Evolutionary conservation across 2,113 vertebrate genomes (phyloP).

Genomic region (Corythornis madagascariensis): DNA sequence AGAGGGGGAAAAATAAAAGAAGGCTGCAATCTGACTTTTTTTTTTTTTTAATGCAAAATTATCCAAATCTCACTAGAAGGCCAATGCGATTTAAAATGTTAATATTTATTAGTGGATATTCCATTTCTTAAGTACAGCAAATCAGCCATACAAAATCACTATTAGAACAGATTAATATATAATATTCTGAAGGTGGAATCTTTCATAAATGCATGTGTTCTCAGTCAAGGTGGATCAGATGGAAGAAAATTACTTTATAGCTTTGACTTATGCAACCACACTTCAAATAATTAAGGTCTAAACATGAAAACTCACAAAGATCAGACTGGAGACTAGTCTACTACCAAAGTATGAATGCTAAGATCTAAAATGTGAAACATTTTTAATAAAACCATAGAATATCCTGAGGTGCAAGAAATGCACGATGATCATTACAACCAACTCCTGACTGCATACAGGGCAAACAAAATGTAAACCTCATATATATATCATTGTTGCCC

Average conservation of each 20-base stretch:
- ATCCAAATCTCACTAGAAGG: background rate
- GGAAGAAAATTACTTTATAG: background rate
- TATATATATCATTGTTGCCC: background rate
- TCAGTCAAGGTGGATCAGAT: background rate
- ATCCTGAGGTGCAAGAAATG: background rate
- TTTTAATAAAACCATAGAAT: background rate
- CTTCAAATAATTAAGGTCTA: background rate
- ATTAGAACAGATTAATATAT: background rate
- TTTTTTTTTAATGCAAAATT: background rate
- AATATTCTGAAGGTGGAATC: background rate
- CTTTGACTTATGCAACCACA: background rate
- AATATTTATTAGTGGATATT: background rate
- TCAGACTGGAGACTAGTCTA: background rate
- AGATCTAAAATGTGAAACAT: background rate
- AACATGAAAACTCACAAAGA: background rate
- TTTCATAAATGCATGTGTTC: background rate
- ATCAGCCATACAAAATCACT: background rate
- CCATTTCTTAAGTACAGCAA: background rate
- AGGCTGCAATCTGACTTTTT: background rate
- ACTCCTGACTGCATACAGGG: background rate
- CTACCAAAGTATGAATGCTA: background rate
- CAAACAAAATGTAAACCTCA: background rate
- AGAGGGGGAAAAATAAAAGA: background rate
- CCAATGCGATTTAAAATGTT: background rate
- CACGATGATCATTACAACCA: accelerated